Percentiles rank a stretch among this genome's conserved stretches.
Evolutionary conservation across 2,113 vertebrate genomes (phyloP).

Genomic region (Motacilla alba): DNA sequence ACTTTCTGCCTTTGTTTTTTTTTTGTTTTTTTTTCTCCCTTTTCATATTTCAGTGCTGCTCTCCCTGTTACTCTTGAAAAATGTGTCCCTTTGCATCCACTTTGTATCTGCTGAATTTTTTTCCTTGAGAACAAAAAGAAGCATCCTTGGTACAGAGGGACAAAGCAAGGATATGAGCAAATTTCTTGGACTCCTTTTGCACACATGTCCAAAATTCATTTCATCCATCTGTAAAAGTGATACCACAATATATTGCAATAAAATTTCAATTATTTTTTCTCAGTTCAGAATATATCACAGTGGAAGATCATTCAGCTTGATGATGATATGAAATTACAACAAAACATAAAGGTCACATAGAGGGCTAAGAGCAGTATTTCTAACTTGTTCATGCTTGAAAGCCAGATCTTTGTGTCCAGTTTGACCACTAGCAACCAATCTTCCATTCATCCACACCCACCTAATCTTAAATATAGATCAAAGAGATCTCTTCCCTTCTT

Average conservation of each 20-base stretch:
- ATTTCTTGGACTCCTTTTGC: not conserved
- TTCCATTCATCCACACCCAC: not conserved
- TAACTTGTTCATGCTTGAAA: not conserved
- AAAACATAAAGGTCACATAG: not conserved
- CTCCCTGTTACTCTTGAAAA: not conserved
- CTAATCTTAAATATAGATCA: not conserved
- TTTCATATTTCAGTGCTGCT: not conserved
- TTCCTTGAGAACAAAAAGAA: not conserved
- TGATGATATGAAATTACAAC: not conserved
- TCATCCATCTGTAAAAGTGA: not conserved
- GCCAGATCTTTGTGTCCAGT: not conserved
- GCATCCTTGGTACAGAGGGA: not conserved
- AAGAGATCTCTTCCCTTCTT: not conserved
- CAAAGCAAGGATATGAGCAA: not conserved
- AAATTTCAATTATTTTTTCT: not conserved
- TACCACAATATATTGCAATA: not conserved
- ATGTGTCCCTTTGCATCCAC: not conserved
- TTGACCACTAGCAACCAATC: not conserved
- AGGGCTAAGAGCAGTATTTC: not conserved
- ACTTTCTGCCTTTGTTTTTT: not conserved
- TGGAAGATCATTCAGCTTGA: not conserved
- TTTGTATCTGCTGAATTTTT: not conserved
- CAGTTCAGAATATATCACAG: not conserved
- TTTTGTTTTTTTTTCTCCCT: rapidly evolving
- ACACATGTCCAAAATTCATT: not conserved